Base-by-base conservation (phyloP, 2,113 vertebrate genomes). In the Argyrosomus japonicus region DNA sequence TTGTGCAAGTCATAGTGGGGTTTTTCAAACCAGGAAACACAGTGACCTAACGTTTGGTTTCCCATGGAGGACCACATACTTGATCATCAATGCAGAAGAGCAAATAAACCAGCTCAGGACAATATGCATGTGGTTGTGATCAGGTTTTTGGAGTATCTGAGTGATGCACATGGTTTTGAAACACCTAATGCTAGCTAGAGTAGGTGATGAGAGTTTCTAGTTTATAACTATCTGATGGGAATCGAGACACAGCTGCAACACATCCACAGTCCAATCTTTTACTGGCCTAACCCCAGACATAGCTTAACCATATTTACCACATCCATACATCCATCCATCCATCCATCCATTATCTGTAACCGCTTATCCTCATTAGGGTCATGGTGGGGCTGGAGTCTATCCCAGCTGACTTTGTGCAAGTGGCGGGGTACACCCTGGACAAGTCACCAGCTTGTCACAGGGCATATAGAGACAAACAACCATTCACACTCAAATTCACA, bases 11-110 rank as follows among this genome's bases (percentile, higher is more conserved):
- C n/a, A 45, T 65, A 67, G 36, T 27, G 36, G 32, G 19, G 47
- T 57, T 81, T 83, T 71, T 40, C 32, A 68, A 76, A 83, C n/a
- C 69, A 47, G 45, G 40, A 63, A 70, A 68, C 47, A 27, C 79
- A 70, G n/a, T 54, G 43, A 62, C 58, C 63, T 57, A 76, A 69
- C 0, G n/a, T 23, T 71, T 45, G 58, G 18, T 62, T 47, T 12
- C 5, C 36, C 15, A 5, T 3, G n/a, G 40, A 86, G 2, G 15
- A 83, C 25, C 19, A 23, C 45, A 74, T n/a, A 25, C 5, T 21
- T 23, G 60, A 85, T 75, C n/a, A 67, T 77, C 43, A 62, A 67
- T 23, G 23, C 14, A 50, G 57, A 9, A 40, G 36, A 40, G 36
- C 36, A 40, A 40, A 40, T 9, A 40, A 40, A 40, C 36, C 36